Percentiles rank a stretch among this genome's conserved stretches.
Conservation (phyloP, 1,140 invertebrate species). For the Amyelois transitella region DNA sequence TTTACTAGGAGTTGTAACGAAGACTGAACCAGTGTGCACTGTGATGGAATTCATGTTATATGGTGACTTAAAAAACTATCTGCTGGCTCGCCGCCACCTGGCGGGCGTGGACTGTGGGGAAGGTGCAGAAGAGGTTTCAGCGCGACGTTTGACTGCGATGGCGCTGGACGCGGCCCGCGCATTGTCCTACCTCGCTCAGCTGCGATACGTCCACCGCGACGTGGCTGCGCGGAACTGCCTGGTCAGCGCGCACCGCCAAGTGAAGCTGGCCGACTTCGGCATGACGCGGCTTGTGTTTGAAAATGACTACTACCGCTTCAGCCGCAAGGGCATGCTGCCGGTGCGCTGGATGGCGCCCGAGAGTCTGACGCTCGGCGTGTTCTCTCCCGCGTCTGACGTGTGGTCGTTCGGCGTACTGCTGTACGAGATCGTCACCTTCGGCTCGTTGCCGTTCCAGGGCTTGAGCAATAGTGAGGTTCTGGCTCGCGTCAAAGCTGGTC, state of each 20-base stretch:
- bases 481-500: constrained; percentile 84
- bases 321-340: constrained; percentile 89
- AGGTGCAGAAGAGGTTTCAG: constrained; percentile 84
- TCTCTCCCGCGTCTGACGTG: constrained; percentile 88
- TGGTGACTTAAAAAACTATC: constrained; percentile 92
- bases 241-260: constrained; percentile 85
- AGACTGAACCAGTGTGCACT: constrained; percentile 89
- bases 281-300: constrained; percentile 93
- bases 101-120: constrained; percentile 79
- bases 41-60: constrained; percentile 97
- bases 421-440: constrained; percentile 91
- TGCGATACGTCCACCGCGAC: constrained; percentile 91
- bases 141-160: constrained; percentile 87
- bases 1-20: constrained; percentile 89
- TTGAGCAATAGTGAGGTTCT: constrained; percentile 89
- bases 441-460: constrained; percentile 91
- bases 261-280: constrained; percentile 95
- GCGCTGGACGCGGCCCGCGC: constrained; percentile 90
- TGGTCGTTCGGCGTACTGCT: constrained; percentile 91
- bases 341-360: constrained; percentile 96
- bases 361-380: constrained; percentile 85
- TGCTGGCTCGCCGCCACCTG: constrained; percentile 87
- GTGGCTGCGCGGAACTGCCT: constrained; percentile 92
- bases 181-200: constrained; percentile 85
- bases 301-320: constrained; percentile 91